Conservation (phyloP, 2,888 invertebrate genomes). For the Lycocerus yunnanus region DNA sequence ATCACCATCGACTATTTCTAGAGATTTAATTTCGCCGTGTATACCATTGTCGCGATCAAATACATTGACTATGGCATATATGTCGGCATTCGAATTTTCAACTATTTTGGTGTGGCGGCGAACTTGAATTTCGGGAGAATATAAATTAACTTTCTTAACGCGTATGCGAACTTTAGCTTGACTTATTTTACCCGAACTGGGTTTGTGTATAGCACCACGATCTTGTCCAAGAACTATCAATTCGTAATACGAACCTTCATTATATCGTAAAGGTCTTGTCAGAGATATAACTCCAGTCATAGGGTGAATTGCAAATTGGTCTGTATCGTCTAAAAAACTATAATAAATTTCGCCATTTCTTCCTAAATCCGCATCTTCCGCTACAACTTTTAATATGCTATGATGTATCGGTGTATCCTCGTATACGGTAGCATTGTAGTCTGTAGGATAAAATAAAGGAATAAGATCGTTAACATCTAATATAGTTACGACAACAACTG, state of each 20-base stretch:
- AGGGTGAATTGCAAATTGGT: slow-evolving; percentile 91
- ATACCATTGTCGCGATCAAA: slow-evolving; percentile 82
- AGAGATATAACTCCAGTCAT: slow-evolving; percentile 87
- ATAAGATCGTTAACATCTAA: slow-evolving; percentile 89
- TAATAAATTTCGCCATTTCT: slow-evolving; percentile 97
- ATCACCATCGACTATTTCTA: slow-evolving; percentile 89
- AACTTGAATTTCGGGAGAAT: slow-evolving; percentile 82
- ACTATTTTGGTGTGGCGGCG: slow-evolving; percentile 79
- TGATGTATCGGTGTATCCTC: slow-evolving; percentile 88
- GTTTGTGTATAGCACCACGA: slow-evolving; percentile 70
- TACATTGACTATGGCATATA: slow-evolving; percentile 88
- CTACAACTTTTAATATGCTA: slow-evolving; percentile 77
- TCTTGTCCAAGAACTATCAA: slow-evolving; percentile 85
- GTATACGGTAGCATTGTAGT: slow-evolving; percentile 83
- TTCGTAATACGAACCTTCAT: slow-evolving; percentile 72
- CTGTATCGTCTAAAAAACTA: slow-evolving; percentile 80
- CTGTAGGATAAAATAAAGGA: slow-evolving; percentile 89
- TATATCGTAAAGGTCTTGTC: slow-evolving; percentile 75
- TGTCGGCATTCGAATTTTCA: slow-evolving; percentile 80
- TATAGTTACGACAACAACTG: slow-evolving; percentile 72
- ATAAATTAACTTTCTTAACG: slow-evolving; percentile 83
- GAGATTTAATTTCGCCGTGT: slow-evolving; percentile 79
- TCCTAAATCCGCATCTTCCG: slow-evolving; percentile 95
- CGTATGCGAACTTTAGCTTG: slow-evolving; percentile 77
- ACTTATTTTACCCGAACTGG: slow-evolving; percentile 64